Base-by-base conservation (phyloP, 2,888 invertebrate genomes). In the Epirrita christyi region DNA sequence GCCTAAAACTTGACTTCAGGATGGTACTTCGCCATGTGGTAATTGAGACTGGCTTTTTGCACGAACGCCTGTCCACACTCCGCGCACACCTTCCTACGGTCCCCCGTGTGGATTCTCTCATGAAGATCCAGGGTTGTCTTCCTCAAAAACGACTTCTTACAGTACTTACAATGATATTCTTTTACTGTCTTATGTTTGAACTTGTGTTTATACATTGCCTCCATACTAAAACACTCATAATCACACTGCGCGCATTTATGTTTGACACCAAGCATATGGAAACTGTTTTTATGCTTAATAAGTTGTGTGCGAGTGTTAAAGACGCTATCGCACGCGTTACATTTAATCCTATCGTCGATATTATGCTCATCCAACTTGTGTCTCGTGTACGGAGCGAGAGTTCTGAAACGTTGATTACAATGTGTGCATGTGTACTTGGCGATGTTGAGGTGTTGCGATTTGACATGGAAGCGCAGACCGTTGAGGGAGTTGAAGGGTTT, bases 1-100 rank as follows among this genome's bases (percentile, higher is more conserved):
- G 2, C 32, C 9, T 21, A 36, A 45, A 45, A 45, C 45, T 45
- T 45, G 9, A 45, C 45, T 36, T 10, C 46, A 1, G 91, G 89
- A 62, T 91, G 89, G 54, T 88, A 85, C 40, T 88, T 91, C 0
- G 79, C 68, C 90, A 90, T 89, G 36, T 91, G 89, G 61, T 88
- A 90, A 59, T 90, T 90, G 57, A 88, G 64, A 57, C 90, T 90
- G 0, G 90, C 86, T 61, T 90, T 90, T 61, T 91, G 89, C 0
- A 89, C 90, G 54, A 91, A 92, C 42, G 88, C 86, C 54, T 91
- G 85, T 0, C 86, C 81, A 46, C 91, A 91, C 0, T 78, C 76
- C 0, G 60, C 65, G 56, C 91, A 91, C 0, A 86, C 78, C 51
- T 89, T 86, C 63, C 83, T 70, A 42, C 81, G 73, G 36, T 90